These are phyloP conservation scores for Cylindroiulus punctatus DNA, from an alignment of 2,888 invertebrate species.

Conservation along the genomic window DNA sequence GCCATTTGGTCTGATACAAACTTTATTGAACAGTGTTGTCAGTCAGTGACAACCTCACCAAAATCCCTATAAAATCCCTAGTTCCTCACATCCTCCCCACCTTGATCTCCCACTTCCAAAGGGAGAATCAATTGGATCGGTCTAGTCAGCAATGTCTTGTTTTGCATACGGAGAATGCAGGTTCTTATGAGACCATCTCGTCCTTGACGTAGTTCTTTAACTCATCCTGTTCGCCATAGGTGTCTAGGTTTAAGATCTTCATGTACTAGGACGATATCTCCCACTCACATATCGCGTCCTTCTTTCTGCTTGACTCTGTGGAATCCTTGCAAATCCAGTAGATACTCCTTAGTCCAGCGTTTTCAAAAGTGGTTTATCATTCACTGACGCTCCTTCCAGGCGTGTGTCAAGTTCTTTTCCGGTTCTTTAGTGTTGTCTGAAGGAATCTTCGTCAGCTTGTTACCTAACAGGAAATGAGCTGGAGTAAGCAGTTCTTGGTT, in stretches of 20 bases:
- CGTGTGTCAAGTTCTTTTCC: not conserved
- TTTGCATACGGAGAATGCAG: not conserved
- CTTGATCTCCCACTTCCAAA: not conserved
- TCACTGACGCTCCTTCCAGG: not conserved
- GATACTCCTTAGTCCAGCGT: not conserved
- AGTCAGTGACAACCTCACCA: too few relatives aligned
- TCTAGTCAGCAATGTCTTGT: conserved; percentile 9
- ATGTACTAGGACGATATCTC: not conserved
- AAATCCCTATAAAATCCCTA: too few relatives aligned
- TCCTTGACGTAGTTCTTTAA: not conserved
- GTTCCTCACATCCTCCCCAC: too few relatives aligned
- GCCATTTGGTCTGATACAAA: too few relatives aligned
- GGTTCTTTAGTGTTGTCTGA: not conserved
- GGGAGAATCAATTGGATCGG: conserved; percentile 36
- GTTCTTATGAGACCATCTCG: conserved; percentile 1
- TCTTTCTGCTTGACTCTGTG: not conserved
- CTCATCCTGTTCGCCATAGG: not conserved
- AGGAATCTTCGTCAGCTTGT: not conserved
- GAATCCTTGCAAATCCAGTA: not conserved
- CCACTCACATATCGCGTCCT: not conserved
- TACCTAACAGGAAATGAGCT: not conserved
- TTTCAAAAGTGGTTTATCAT: not conserved
- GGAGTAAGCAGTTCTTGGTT: not conserved
- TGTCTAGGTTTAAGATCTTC: not conserved
- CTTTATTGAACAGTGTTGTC: too few relatives aligned